Evolutionary conservation across 2,797 vertebrate genomes (phyloP).

Genomic region (Sphaeramia orbicularis): DNA sequence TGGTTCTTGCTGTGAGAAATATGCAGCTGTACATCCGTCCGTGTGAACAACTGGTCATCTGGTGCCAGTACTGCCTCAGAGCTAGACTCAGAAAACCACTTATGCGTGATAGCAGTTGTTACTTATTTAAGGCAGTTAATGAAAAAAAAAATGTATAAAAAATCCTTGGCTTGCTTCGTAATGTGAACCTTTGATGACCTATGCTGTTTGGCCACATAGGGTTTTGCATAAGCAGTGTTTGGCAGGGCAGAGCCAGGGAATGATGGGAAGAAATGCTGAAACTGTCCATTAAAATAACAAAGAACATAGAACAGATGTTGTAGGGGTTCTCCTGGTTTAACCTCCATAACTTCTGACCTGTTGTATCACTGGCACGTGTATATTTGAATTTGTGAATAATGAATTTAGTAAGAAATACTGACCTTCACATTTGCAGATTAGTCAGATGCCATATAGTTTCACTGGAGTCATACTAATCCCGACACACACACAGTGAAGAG

Average conservation of each 20-base stretch:
- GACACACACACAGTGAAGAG: conserved; percentile 46
- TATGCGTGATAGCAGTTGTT: too few relatives aligned
- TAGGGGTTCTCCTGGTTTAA: not conserved
- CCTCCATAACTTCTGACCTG: not conserved
- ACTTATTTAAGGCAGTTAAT: too few relatives aligned
- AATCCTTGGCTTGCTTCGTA: too few relatives aligned
- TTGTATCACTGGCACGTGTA: not conserved
- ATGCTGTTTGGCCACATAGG: not conserved
- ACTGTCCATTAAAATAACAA: not conserved
- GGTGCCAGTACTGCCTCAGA: too few relatives aligned
- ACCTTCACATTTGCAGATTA: conserved; percentile 58
- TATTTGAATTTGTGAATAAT: conserved; percentile 23
- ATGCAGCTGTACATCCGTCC: too few relatives aligned
- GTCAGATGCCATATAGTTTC: conserved; percentile 51
- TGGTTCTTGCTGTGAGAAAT: too few relatives aligned
- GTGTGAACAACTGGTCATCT: too few relatives aligned
- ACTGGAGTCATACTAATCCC: conserved; percentile 57
- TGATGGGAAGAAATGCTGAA: not conserved
- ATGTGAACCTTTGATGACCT: conserved; percentile 7
- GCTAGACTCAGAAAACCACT: too few relatives aligned
- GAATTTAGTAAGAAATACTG: conserved; percentile 35
- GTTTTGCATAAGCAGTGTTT: conserved; percentile 22
- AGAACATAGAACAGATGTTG: not conserved
- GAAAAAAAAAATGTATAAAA: too few relatives aligned
- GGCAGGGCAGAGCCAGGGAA: not conserved